Conservation (phyloP, 1,140 invertebrate species). For the Aphidius gifuensis region DNA sequence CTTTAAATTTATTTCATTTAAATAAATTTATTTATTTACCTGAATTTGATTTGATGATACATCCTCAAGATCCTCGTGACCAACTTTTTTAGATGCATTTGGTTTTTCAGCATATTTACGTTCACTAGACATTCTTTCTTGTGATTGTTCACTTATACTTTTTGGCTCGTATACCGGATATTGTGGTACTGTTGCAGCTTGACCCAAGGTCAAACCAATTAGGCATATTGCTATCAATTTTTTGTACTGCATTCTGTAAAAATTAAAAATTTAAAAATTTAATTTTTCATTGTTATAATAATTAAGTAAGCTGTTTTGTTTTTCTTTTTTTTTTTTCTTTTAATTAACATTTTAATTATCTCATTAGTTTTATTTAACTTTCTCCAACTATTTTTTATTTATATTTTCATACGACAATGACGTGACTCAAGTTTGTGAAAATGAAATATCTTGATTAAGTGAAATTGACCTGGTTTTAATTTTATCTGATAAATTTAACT, state of each 20-base stretch:
- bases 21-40: constrained; percentile 37
- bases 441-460: constrained; percentile 7
- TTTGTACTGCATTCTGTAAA: constrained; percentile 43
- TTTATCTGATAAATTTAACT: no score
- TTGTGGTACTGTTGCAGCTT: constrained; percentile 46
- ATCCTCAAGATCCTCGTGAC: constrained; percentile 75
- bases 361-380: background rate
- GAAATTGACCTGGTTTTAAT: constrained; percentile 17
- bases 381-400: background rate
- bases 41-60: constrained; percentile 76
- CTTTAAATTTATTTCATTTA: background rate
- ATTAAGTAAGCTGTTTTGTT: background rate
- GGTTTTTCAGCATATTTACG: constrained; percentile 84
- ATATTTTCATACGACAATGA: background rate
- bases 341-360: background rate
- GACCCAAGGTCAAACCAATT: constrained; percentile 45
- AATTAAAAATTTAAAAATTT: background rate
- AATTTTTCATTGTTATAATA: constrained; percentile 8
- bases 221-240: constrained; percentile 45
- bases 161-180: constrained; percentile 43
- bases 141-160: constrained; percentile 51
- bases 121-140: constrained; percentile 43
- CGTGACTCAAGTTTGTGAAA: constrained; percentile 5
- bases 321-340: background rate
- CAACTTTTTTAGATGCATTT: constrained; percentile 82